Percentiles rank a stretch among this genome's conserved stretches.
These are phyloP conservation scores for Drosophila putrida DNA, from an alignment of 2,888 invertebrate species.

Conservation along the genomic window DNA sequence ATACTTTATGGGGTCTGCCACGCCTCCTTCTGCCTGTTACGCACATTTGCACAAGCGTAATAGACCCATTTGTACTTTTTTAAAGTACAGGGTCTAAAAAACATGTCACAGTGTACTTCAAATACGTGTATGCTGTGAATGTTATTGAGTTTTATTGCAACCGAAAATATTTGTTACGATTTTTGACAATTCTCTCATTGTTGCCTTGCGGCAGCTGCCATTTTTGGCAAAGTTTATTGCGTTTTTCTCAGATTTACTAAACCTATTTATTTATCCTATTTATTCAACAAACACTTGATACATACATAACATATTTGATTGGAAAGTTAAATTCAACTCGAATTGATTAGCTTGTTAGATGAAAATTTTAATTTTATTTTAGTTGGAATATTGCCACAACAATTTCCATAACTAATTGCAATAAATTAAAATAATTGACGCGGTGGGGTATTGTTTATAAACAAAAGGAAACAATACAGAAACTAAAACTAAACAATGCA, in stretches of 20 bases:
- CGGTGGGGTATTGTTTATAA: constrained; percentile 15
- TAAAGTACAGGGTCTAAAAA: too few relatives aligned
- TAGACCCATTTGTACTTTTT: too few relatives aligned
- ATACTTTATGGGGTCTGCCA: too few relatives aligned
- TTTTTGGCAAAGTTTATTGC: constrained; percentile 3
- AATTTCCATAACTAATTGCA: constrained; percentile 30
- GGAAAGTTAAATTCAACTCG: neutral
- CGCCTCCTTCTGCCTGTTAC: too few relatives aligned
- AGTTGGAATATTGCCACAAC: neutral
- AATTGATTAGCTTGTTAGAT: constrained; percentile 33
- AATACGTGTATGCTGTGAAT: constrained; percentile 9
- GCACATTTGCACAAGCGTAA: too few relatives aligned
- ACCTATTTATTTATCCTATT: constrained; percentile 14
- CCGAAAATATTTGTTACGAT: constrained; percentile 28
- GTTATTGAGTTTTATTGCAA: constrained; percentile 37
- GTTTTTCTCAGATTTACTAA: constrained; percentile 13
- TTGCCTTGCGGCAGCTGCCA: constrained; percentile 5
- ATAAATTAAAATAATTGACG: constrained; percentile 26
- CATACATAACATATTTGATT: neutral
- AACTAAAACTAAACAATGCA: neutral
- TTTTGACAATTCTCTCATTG: constrained; percentile 41
- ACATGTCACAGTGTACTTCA: constrained; percentile 21
- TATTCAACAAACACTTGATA: constrained; percentile 2
- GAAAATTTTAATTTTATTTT: constrained; percentile 9
- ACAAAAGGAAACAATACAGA: constrained; percentile 12